Conservation (phyloP, 2,888 invertebrate genomes). For the Cephus rjabovi region DNA sequence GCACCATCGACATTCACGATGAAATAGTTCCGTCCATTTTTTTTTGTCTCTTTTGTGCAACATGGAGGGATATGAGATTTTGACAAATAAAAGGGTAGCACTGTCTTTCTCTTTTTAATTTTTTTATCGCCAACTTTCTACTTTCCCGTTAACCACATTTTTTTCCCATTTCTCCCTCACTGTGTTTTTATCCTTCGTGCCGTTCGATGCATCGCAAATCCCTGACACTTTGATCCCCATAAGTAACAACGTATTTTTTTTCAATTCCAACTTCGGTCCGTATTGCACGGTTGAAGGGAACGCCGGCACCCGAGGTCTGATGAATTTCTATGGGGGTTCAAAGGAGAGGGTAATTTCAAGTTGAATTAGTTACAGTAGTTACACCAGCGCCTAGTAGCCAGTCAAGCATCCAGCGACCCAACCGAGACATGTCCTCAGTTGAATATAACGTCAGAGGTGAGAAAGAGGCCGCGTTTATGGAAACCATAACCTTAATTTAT, state of each 20-base stretch:
- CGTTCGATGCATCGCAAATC: neutral
- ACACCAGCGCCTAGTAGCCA: neutral
- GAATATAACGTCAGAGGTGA: neutral
- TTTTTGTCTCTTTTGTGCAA: too few species aligned
- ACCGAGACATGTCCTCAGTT: constrained; percentile 3
- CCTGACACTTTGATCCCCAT: neutral
- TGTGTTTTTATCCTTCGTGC: neutral
- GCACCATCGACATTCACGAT: too few species aligned
- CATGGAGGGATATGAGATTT: neutral
- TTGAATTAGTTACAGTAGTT: constrained; percentile 28
- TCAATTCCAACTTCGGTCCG: neutral
- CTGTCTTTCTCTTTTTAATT: neutral
- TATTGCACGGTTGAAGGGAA: neutral
- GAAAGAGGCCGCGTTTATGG: neutral
- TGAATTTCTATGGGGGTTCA: neutral
- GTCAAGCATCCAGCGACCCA: neutral
- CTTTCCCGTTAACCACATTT: neutral
- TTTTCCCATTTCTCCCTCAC: neutral
- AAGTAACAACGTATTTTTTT: neutral
- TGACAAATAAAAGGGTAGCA: neutral
- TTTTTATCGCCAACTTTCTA: neutral
- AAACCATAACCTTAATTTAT: neutral
- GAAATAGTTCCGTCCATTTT: too few species aligned
- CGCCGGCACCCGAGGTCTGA: neutral
- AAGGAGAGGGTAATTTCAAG: constrained; percentile 19